Conservation (phyloP, 2,113 vertebrate species). For the Kobus ellipsiprymnus region DNA sequence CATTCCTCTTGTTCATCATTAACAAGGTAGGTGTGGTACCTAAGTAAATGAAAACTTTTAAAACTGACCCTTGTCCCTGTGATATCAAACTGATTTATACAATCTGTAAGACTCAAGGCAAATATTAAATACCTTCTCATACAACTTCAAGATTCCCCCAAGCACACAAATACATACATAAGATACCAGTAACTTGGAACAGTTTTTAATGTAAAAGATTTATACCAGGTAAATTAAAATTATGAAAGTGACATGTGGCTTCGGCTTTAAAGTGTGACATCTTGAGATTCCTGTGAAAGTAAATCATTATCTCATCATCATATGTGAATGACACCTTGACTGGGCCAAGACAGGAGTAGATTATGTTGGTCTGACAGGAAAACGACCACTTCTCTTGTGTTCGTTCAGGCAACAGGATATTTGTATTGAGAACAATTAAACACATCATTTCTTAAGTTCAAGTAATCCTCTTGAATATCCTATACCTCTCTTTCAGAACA, state of each 20-base stretch:
- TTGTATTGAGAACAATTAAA: background rate
- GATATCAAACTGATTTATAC: background rate
- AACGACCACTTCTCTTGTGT: background rate
- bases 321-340: background rate
- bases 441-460: background rate
- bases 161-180: background rate
- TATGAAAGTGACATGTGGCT: background rate
- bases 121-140: constrained; percentile 13
- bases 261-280: background rate
- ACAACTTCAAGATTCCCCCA: background rate
- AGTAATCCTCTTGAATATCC: background rate
- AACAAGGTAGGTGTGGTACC: background rate
- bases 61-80: background rate
- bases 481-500: background rate
- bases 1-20: background rate
- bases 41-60: background rate
- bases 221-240: background rate
- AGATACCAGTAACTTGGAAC: background rate
- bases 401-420: background rate
- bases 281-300: background rate
- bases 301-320: background rate
- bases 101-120: background rate
- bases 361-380: background rate
- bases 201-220: background rate
- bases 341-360: background rate